These are phyloP conservation scores for Eucera pruinosa DNA, from an alignment of 2,888 invertebrate genomes.

Conservation along the genomic window DNA sequence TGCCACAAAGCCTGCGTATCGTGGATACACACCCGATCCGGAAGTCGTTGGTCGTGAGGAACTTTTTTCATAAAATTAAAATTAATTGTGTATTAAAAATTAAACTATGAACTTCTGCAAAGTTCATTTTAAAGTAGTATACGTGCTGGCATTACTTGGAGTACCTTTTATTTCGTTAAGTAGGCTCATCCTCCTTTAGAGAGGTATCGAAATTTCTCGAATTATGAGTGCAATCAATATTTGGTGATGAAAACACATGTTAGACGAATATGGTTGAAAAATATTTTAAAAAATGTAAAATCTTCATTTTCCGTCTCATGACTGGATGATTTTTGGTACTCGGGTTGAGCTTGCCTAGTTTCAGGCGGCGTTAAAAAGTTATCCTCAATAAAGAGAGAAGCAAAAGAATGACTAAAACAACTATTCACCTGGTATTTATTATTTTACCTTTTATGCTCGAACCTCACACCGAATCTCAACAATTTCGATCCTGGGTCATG, in stretches of 20 bases:
- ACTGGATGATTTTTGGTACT: slow-evolving; percentile 48
- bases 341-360: slow-evolving; percentile 63
- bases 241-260: neutral
- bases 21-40: slow-evolving; percentile 49
- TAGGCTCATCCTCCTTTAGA: neutral
- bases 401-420: slow-evolving; percentile 59
- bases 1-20: slow-evolving; percentile 31
- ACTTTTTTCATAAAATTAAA: neutral
- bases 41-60: slow-evolving; percentile 46
- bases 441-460: slow-evolving; percentile 22
- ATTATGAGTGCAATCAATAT: slow-evolving; percentile 38
- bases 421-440: slow-evolving; percentile 11
- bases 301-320: slow-evolving; percentile 36
- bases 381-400: slow-evolving; percentile 71
- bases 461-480: too few species aligned
- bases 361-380: slow-evolving; percentile 64
- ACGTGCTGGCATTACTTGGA: neutral
- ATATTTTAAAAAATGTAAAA: too few species aligned
- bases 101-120: neutral
- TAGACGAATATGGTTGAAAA: slow-evolving; percentile 1
- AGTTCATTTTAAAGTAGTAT: neutral
- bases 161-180: neutral
- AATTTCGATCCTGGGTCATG: too few species aligned
- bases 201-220: neutral
- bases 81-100: slow-evolving; percentile 5